phyloP scores from a whole-genome alignment of 2,888 invertebrate genomes.

The Pristionchus mayeri region DNA sequence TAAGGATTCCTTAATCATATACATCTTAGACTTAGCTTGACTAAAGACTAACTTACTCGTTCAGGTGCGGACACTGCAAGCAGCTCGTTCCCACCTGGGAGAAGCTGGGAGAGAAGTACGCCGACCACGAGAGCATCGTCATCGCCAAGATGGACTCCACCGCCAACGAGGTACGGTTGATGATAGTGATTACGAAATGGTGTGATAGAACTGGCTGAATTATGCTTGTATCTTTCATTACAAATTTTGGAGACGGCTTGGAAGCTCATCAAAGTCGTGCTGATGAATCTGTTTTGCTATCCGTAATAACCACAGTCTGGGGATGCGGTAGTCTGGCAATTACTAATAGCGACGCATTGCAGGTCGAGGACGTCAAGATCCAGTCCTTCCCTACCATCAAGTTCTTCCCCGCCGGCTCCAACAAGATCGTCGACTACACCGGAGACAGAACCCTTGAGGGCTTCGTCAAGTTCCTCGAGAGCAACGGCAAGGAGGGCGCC shows the following conservation, averaged over 20 bases:
- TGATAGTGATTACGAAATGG: constrained; percentile 86
- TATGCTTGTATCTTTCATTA: no score
- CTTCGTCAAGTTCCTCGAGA: constrained; percentile 92
- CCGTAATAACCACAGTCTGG: no score
- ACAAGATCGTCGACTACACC: constrained; percentile 91
- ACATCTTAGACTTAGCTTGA: not conserved
- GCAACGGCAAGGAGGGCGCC: constrained; percentile 86
- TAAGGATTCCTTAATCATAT: not conserved
- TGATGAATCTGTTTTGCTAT: no score
- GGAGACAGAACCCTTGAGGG: constrained; percentile 95
- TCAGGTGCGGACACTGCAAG: constrained; percentile 95
- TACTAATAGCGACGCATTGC: not conserved
- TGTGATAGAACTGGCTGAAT: no score
- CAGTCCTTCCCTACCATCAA: constrained; percentile 89
- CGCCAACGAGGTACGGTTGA: constrained; percentile 95
- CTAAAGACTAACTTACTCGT: constrained; percentile 84
- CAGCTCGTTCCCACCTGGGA: constrained; percentile 97
- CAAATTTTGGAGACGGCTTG: not conserved
- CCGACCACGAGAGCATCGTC: constrained; percentile 85
- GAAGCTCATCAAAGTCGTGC: not conserved
- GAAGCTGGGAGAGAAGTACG: constrained; percentile 92
- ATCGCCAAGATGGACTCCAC: constrained; percentile 99
- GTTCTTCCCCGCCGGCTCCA: constrained; percentile 92
- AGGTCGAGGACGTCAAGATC: constrained; percentile 75
- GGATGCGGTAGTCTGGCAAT: not conserved